Evolutionary conservation across 2,797 vertebrate genomes (phyloP).

Genomic region (Sparidentex hasta): DNA sequence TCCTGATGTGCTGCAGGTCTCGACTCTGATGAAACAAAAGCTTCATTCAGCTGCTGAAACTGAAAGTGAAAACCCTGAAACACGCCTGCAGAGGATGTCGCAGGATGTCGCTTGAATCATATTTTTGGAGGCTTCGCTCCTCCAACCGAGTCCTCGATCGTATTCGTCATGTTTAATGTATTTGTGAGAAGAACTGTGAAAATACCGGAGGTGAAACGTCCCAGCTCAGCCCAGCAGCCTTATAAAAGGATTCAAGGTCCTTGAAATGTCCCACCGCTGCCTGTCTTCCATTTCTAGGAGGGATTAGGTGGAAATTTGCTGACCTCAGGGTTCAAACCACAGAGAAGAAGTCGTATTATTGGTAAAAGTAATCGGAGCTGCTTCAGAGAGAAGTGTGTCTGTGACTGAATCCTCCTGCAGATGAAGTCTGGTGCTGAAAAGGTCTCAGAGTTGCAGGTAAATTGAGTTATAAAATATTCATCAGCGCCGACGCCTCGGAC

Average conservation of each 20-base stretch:
- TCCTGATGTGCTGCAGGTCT: too few relatives aligned
- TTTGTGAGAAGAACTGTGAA: not conserved
- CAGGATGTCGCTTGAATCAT: not conserved
- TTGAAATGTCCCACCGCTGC: not conserved
- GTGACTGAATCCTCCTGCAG: not conserved
- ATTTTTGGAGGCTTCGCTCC: not conserved
- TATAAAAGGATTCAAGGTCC: not conserved
- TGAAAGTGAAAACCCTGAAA: too few relatives aligned
- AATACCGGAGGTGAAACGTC: not conserved
- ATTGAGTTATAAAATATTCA: slow-evolving; percentile 21
- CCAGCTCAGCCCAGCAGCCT: not conserved
- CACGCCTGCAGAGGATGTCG: too few relatives aligned
- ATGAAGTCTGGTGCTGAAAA: not conserved
- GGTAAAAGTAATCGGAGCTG: not conserved
- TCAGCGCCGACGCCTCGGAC: not conserved
- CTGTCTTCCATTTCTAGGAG: not conserved
- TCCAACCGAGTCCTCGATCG: not conserved
- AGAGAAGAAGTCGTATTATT: not conserved
- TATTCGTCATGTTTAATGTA: too few relatives aligned
- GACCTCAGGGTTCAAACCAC: not conserved
- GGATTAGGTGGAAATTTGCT: not conserved
- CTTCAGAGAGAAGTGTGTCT: not conserved
- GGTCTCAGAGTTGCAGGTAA: not conserved
- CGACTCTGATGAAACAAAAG: too few relatives aligned
- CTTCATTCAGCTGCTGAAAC: too few relatives aligned